Base-by-base conservation (phyloP, 2,113 vertebrate species). In the Raphicerus campestris region DNA sequence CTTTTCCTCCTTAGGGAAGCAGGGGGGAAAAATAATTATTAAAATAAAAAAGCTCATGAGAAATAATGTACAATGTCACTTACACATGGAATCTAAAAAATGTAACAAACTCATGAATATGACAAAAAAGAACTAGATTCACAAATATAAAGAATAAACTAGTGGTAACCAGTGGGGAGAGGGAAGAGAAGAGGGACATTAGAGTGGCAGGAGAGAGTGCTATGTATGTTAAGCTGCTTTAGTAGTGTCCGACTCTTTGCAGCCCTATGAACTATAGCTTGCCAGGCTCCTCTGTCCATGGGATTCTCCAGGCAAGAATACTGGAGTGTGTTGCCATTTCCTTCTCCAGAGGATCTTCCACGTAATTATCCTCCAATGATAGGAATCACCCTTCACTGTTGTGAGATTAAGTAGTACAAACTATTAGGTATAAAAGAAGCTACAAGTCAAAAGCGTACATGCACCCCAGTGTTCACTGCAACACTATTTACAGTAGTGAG, bases 181-280 rank as follows among this genome's bases (percentile, higher is more conserved):
- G 32, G 3, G 30, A 81, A n/a, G 78, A 13, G 6, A 78, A 49
- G 78, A 53, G 19, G 10, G 30, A 6, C 49, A 35, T n/a, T 32
- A 81, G 10, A 13, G 49, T 13, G 19, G 19, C 19, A 81, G 32
- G 6, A 13, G 6, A 13, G 49, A 81, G 35, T 39, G 19, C n/a
- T 13, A 13, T 22, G n/a, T 13, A 39, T 73, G 19, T 73, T 73
- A 73, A 22, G 2, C 10, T 39, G n/a, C 66, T 73, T 39, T 22
- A 73, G n/a, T 22, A 0, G 5, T 13, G 10, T 39, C 66, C 0
- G 0, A 39, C 10, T 39, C n/a, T 39, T 11, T 73, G 66, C n/a
- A 73, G 66, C 5, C n/a, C 5, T 39, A 13, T 0, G 5, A 70
- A 73, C 66, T 39, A 13, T 22, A 39, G 66, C 35, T 73, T 73